phyloP scores from a whole-genome alignment of 2,113 vertebrate species.

The Sinocyclocheilus anophthalmus region DNA sequence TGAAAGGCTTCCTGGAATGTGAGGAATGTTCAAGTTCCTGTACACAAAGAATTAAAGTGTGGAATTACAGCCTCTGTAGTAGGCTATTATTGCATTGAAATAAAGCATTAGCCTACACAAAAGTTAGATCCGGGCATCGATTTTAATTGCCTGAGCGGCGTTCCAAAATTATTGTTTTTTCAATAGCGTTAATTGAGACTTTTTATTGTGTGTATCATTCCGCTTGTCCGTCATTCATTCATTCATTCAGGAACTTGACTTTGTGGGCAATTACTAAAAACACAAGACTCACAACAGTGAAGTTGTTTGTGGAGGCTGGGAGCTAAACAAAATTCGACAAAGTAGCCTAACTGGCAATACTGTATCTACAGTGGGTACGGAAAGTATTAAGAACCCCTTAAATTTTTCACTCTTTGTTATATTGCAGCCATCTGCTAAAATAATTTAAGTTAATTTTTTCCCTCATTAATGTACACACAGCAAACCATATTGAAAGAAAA shows the following conservation, averaged over 20 bases:
- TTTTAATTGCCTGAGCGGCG: neutral
- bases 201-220: neutral
- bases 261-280: neutral
- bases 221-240: neutral
- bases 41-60: constrained; percentile 11
- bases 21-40: constrained; percentile 20
- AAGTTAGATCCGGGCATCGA: neutral
- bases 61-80: neutral
- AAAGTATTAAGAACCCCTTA: too few species aligned
- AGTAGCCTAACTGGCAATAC: too few species aligned
- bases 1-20: constrained; percentile 25
- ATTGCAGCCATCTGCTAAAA: too few species aligned
- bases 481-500: too few species aligned
- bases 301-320: too few species aligned
- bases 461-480: too few species aligned
- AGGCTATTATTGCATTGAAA: neutral
- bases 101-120: neutral
- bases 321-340: too few species aligned
- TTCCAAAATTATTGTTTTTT: neutral
- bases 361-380: too few species aligned
- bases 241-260: too few species aligned
- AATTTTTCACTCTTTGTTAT: too few species aligned
- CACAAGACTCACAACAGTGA: neutral
- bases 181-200: neutral
- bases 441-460: too few species aligned